Evolutionary conservation across 2,797 vertebrate genomes (phyloP).

Genomic region (Urocyon cinereoargenteus): DNA sequence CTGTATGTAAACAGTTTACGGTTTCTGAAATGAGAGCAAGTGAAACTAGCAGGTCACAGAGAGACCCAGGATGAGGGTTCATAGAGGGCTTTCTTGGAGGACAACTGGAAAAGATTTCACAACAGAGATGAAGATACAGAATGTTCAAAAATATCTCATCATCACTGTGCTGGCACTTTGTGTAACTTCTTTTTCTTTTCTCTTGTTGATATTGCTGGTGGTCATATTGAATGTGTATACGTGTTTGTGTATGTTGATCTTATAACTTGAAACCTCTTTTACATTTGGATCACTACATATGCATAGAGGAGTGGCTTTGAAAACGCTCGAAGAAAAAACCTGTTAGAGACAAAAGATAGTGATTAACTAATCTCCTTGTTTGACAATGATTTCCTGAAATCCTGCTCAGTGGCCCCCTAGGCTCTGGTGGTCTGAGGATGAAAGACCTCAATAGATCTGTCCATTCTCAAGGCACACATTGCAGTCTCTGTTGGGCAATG

Average conservation of each 20-base stretch:
- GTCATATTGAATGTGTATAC: not conserved
- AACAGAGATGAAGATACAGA: not conserved
- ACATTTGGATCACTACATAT: not conserved
- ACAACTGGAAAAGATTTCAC: not conserved
- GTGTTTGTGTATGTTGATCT: not conserved
- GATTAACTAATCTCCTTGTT: not conserved
- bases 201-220: not conserved
- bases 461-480: not conserved
- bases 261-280: not conserved
- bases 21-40: not conserved
- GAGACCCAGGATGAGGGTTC: not conserved
- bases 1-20: slow-evolving; percentile 51
- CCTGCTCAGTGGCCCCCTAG: not conserved
- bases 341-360: not conserved
- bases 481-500: rapidly evolving
- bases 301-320: not conserved
- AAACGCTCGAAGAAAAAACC: not conserved
- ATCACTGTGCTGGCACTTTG: not conserved
- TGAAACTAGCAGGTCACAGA: not conserved
- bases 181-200: not conserved
- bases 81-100: not conserved
- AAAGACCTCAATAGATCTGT: not conserved
- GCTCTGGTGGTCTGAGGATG: not conserved
- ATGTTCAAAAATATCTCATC: not conserved
- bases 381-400: not conserved